A percentile compares a stretch with the other conserved stretches of the same genome.
phyloP scores from a whole-genome alignment of 1,140 invertebrate genomes.

The Ceratina japonica region DNA sequence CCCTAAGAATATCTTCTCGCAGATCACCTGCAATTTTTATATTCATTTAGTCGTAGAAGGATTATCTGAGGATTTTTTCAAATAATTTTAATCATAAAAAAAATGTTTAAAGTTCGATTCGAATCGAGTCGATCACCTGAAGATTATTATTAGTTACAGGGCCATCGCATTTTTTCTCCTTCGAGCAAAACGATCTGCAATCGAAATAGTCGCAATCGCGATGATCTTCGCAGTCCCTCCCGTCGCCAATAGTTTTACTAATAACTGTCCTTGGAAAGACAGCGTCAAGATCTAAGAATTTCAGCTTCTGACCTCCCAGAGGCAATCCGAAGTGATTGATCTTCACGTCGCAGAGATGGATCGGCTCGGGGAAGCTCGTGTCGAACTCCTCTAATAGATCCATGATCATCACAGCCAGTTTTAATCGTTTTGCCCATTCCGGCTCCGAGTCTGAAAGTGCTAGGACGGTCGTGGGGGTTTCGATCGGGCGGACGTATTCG shows the following conservation, averaged over 20 bases:
- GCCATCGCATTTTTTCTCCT: constrained; percentile 78
- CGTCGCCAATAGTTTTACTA: constrained; percentile 75
- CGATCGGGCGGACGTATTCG: constrained; percentile 81
- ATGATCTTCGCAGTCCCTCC: constrained; percentile 78
- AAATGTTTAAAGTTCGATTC: too few species aligned
- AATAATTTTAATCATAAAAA: too few species aligned
- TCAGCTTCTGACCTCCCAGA: constrained; percentile 78
- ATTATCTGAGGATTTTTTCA: too few species aligned
- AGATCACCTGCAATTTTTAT: constrained; percentile 78
- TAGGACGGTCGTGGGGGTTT: constrained; percentile 68
- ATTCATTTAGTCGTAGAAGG: not conserved
- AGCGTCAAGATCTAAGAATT: constrained; percentile 83
- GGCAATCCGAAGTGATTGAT: constrained; percentile 84
- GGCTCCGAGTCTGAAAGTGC: constrained; percentile 68
- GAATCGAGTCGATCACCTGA: constrained; percentile 72
- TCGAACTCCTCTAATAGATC: constrained; percentile 83
- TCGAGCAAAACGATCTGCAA: constrained; percentile 81
- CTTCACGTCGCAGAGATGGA: constrained; percentile 85
- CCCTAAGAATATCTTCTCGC: constrained; percentile 83
- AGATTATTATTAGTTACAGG: constrained; percentile 83
- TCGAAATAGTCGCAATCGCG: constrained; percentile 85
- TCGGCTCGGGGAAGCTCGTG: constrained; percentile 79
- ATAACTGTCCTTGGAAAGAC: constrained; percentile 79
- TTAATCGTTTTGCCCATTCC: constrained; percentile 74
- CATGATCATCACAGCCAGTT: constrained; percentile 82